Evolutionary conservation across 2,113 vertebrate genomes (phyloP).

Genomic region (Menura novaehollandiae): DNA sequence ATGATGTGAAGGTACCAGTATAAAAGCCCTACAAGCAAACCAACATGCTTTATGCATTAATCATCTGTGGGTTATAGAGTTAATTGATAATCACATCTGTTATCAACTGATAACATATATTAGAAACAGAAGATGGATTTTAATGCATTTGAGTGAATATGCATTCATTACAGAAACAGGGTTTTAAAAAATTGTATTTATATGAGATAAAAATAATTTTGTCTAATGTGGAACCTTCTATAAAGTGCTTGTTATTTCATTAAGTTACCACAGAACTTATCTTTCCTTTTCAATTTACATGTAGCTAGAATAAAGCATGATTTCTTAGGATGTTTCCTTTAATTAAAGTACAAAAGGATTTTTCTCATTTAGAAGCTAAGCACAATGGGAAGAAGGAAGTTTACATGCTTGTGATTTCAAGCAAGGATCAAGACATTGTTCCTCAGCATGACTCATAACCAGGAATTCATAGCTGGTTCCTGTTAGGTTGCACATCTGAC

Average conservation of each 20-base stretch:
- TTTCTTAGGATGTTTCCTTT: neutral
- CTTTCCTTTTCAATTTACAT: neutral
- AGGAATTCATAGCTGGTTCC: slow-evolving; percentile 60
- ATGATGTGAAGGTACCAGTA: neutral
- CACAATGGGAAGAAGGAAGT: slow-evolving; percentile 65
- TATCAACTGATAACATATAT: neutral
- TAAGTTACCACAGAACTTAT: neutral
- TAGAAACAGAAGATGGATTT: neutral
- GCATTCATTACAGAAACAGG: neutral
- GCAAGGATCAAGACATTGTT: slow-evolving; percentile 43
- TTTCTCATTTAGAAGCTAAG: slow-evolving; percentile 9
- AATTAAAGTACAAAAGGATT: slow-evolving; percentile 8
- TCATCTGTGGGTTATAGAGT: neutral
- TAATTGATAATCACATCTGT: neutral
- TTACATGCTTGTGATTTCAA: slow-evolving; percentile 9
- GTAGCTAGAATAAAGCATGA: neutral
- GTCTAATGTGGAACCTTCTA: neutral
- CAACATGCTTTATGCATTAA: neutral
- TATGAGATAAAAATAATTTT: neutral
- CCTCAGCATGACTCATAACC: slow-evolving; percentile 40
- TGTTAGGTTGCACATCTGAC: slow-evolving; percentile 51
- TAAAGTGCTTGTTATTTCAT: neutral
- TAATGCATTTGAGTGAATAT: neutral
- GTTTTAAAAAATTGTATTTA: neutral
- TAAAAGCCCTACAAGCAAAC: neutral